These are phyloP conservation scores for Saccopteryx bilineata DNA, from an alignment of 2,113 vertebrate species.

Conservation along the genomic window DNA sequence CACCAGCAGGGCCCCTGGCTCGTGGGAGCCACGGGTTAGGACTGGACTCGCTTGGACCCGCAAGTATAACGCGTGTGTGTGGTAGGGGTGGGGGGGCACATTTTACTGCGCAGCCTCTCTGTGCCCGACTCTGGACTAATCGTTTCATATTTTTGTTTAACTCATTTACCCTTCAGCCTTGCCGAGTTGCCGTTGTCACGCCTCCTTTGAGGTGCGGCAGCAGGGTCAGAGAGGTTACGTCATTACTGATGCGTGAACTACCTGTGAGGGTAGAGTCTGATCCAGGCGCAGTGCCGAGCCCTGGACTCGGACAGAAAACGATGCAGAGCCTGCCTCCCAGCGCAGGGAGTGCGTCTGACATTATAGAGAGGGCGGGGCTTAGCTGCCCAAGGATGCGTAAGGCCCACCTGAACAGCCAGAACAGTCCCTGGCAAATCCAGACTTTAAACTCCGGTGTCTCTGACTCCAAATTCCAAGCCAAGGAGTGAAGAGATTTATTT, in stretches of 20 bases:
- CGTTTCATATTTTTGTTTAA: neutral
- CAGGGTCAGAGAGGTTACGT: conserved; percentile 6
- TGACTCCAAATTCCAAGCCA: neutral
- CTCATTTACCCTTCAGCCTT: neutral
- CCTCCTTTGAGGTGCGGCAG: neutral
- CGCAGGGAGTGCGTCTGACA: neutral
- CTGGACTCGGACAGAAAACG: neutral
- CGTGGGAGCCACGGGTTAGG: neutral
- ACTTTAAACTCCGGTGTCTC: neutral
- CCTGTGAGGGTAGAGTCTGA: neutral
- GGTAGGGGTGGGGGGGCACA: accelerated
- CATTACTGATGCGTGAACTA: neutral
- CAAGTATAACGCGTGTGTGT: accelerated
- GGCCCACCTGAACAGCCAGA: neutral
- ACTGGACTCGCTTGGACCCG: neutral
- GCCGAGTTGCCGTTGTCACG: neutral
- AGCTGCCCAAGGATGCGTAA: neutral
- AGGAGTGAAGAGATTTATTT: neutral
- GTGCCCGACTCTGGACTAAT: neutral
- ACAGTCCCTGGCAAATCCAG: neutral
- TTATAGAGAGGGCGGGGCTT: accelerated
- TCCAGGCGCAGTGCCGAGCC: neutral
- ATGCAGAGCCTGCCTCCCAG: neutral
- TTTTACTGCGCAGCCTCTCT: neutral
- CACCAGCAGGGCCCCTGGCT: neutral